Percentiles rank a stretch among this genome's conserved stretches.
phyloP scores from a whole-genome alignment of 2,113 vertebrate genomes.

The Nymphicus hollandicus region DNA sequence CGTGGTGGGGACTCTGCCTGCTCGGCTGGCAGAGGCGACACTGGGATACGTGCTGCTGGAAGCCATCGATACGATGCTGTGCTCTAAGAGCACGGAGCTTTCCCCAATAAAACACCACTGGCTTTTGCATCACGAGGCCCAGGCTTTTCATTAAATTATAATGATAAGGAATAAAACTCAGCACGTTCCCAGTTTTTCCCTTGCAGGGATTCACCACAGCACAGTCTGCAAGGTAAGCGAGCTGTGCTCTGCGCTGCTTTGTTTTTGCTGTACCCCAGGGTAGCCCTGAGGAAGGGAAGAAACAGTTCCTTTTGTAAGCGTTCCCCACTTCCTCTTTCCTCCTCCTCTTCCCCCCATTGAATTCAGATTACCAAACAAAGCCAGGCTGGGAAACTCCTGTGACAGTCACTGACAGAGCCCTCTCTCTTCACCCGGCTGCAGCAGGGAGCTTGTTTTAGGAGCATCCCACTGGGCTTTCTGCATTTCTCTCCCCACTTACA shows the following conservation, averaged over 20 bases:
- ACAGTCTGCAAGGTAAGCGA: not conserved
- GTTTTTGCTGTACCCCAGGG: not conserved
- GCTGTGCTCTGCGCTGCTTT: not conserved
- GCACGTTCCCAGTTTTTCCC: not conserved
- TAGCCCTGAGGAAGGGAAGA: not conserved
- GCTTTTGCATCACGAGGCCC: not conserved
- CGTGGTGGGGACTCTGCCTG: not conserved
- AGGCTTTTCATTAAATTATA: not conserved
- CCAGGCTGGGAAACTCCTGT: not conserved
- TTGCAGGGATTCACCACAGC: not conserved
- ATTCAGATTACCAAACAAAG: not conserved
- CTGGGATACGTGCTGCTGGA: not conserved
- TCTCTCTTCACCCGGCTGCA: not conserved
- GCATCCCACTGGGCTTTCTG: not conserved
- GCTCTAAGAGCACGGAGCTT: not conserved
- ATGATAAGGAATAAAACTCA: not conserved
- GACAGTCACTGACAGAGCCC: not conserved
- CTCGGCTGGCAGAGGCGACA: accelerated
- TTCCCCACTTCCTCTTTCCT: not conserved
- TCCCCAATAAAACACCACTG: not conserved
- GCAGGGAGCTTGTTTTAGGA: not conserved
- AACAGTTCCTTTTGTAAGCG: not conserved
- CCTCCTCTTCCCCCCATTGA: not conserved
- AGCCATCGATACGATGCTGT: accelerated
- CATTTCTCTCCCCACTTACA: not conserved